phyloP scores from a whole-genome alignment of 1,140 invertebrate genomes.

The Diorhabda sublineata region DNA sequence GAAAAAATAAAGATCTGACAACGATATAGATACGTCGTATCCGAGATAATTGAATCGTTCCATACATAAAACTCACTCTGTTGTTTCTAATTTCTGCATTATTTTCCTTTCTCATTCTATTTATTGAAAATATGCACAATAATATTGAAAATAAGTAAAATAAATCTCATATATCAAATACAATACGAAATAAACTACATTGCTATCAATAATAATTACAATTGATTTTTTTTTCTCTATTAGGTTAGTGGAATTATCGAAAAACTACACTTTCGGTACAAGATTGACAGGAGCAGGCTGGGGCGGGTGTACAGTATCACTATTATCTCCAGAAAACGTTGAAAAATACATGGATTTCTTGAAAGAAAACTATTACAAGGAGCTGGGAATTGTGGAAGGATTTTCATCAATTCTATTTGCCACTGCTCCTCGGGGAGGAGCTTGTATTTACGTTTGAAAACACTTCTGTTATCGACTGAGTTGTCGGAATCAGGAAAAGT shows the following conservation, averaged over 20 bases:
- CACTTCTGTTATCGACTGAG: conserved; percentile 11
- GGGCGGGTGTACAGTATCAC: conserved; percentile 92
- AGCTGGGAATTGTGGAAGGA: conserved; percentile 47
- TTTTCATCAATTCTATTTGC: conserved; percentile 54
- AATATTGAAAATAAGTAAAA: too few relatives aligned
- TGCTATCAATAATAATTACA: not conserved
- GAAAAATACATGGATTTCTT: conserved; percentile 67
- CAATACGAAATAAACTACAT: too few relatives aligned
- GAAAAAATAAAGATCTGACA: too few relatives aligned
- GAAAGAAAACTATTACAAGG: conserved; percentile 66
- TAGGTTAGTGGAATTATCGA: conserved; percentile 70
- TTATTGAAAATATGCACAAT: too few relatives aligned
- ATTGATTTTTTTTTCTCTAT: conserved; percentile 25
- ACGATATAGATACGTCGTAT: too few relatives aligned
- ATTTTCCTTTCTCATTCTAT: too few relatives aligned
- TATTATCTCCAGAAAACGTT: conserved; percentile 64
- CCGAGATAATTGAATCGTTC: too few relatives aligned
- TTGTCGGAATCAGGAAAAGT: not conserved
- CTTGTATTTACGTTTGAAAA: conserved; percentile 36
- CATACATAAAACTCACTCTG: too few relatives aligned
- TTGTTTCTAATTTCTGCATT: too few relatives aligned
- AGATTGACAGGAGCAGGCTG: conserved; percentile 94
- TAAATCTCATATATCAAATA: too few relatives aligned
- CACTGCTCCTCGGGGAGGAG: conserved; percentile 55
- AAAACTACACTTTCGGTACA: conserved; percentile 69